Percentiles rank a stretch among this genome's conserved stretches.
Evolutionary conservation across 2,888 invertebrate genomes (phyloP).

Genomic region (Drosophila fungiperda): DNA sequence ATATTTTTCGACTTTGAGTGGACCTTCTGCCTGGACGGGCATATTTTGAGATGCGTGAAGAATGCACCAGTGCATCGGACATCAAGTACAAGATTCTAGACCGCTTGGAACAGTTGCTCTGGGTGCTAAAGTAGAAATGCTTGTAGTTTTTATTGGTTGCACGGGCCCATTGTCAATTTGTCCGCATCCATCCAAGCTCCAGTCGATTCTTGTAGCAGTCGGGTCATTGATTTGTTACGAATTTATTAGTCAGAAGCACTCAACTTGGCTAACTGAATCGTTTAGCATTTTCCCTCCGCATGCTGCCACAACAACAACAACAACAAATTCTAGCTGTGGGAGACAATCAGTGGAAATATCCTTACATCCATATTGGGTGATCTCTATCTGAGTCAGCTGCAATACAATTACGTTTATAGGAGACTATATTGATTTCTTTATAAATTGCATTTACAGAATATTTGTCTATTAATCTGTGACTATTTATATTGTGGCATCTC

Average conservation of each 20-base stretch:
- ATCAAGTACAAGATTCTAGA: constrained; percentile 44
- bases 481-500: not conserved
- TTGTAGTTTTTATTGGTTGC: constrained; percentile 62
- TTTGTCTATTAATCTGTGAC: not conserved
- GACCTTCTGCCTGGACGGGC: constrained; percentile 24
- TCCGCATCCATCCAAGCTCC: constrained; percentile 15
- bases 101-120: constrained; percentile 25
- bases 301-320: not conserved
- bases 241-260: constrained; percentile 70
- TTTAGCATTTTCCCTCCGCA: constrained; percentile 31
- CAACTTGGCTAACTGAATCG: constrained; percentile 26
- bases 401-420: not conserved
- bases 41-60: constrained; percentile 79
- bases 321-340: constrained; percentile 7
- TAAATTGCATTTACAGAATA: not conserved
- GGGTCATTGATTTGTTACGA: constrained; percentile 78
- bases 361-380: constrained; percentile 8
- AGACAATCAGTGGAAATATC: not conserved
- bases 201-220: constrained; percentile 11
- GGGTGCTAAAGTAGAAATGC: constrained; percentile 74
- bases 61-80: constrained; percentile 55
- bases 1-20: constrained; percentile 55
- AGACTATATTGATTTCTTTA: not conserved
- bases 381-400: not conserved
- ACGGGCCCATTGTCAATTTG: constrained; percentile 30